Evolutionary conservation across 2,113 vertebrate genomes (phyloP).

Genomic region (Conger conger): DNA sequence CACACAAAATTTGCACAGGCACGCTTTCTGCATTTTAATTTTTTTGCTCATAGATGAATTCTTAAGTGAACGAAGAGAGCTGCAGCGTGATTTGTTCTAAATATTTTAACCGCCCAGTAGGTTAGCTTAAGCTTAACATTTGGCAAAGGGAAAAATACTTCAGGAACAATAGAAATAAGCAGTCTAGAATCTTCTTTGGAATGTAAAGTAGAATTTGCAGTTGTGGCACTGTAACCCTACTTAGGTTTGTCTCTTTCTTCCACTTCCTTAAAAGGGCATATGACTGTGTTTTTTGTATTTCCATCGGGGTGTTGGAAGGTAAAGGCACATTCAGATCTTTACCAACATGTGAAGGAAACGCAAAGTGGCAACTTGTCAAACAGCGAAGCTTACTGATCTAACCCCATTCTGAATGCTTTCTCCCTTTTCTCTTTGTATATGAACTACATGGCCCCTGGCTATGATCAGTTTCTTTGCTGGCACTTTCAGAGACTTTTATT

Average conservation of each 20-base stretch:
- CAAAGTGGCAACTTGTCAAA: neutral
- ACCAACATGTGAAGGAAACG: neutral
- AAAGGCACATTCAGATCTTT: neutral
- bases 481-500: neutral
- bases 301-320: too few species aligned
- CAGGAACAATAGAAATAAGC: too few species aligned
- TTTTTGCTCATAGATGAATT: too few species aligned
- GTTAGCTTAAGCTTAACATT: neutral
- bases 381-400: neutral
- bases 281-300: neutral
- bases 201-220: neutral
- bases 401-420: neutral
- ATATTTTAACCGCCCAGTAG: neutral
- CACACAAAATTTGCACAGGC: neutral
- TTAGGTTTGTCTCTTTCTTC: neutral
- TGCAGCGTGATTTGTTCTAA: neutral
- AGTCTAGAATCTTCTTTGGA: neutral
- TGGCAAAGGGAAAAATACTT: too few species aligned
- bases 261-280: constrained; percentile 9
- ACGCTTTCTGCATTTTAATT: neutral
- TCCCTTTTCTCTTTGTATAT: neutral
- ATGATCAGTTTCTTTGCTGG: neutral
- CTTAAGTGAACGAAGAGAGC: neutral
- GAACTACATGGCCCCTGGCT: neutral
- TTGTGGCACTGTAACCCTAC: neutral